phyloP scores from a whole-genome alignment of 2,888 invertebrate genomes.

The Eristalis arbustorum region DNA sequence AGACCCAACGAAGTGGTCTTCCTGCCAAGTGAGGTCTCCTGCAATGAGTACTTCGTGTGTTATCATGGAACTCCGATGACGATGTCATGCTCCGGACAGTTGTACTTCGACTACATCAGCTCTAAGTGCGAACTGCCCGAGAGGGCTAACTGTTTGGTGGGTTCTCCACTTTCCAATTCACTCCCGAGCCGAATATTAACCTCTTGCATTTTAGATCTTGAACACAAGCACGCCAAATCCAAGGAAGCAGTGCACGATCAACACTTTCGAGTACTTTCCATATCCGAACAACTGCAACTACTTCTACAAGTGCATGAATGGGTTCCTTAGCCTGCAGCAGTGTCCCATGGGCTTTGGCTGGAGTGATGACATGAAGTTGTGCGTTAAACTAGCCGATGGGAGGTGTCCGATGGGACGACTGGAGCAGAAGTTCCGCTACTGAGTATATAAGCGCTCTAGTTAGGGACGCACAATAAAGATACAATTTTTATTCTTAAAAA shows the following conservation, averaged over 20 bases:
- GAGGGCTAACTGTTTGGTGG: constrained; percentile 75
- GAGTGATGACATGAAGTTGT: constrained; percentile 74
- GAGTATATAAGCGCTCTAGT: not conserved
- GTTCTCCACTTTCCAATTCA: constrained; percentile 8
- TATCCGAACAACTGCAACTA: constrained; percentile 78
- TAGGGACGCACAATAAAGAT: not conserved
- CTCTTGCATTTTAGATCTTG: not conserved
- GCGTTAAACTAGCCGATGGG: constrained; percentile 35
- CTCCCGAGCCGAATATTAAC: not conserved
- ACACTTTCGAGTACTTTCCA: constrained; percentile 75
- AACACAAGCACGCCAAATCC: constrained; percentile 59
- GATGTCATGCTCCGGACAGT: constrained; percentile 75
- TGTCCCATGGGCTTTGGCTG: constrained; percentile 78
- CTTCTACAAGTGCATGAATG: constrained; percentile 76
- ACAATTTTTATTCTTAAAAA: not conserved
- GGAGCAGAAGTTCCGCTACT: not conserved
- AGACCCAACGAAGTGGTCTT: constrained; percentile 74
- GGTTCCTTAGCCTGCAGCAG: constrained; percentile 77
- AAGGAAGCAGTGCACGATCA: constrained; percentile 73
- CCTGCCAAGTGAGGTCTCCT: constrained; percentile 74
- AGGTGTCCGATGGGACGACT: constrained; percentile 13
- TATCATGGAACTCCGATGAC: constrained; percentile 74
- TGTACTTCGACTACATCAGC: constrained; percentile 75
- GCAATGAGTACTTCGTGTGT: constrained; percentile 77
- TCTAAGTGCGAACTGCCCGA: constrained; percentile 77